Evolutionary conservation across 1,140 invertebrate genomes (phyloP), one percentile per base, ranked within the genome.

Genomic region (Penaeus vannamei): DNA sequence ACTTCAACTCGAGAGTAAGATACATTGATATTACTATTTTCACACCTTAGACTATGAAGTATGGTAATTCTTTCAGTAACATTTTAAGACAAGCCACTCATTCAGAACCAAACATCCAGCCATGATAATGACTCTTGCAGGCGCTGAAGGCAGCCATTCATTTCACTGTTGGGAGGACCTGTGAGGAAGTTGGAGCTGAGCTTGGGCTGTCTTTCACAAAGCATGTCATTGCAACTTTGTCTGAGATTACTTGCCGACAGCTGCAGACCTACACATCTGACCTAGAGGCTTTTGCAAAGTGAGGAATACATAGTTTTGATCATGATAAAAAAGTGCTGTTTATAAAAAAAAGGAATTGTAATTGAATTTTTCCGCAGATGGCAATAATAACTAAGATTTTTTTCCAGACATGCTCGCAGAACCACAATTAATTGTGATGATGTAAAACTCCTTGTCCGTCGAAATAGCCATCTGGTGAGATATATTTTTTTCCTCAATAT

Each of bases 251-350:
- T 17, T 29, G 22, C 72, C 22, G 53, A 61, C 85, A 86, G n/a
- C 60, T 86, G 22, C 53, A 86, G 36, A 62, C 60, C 3, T 86
- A 86, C 32, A 17, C 76, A 5, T 1, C 12, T 32, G 85, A 86
- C 42, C 60, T 86, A 12, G 85, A 86, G 62, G 85, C 85, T 20
- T 86, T 86, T 80, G n/a, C 85, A 23, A 86, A 86, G 85, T 86
- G 60, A 10, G 84, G 23, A 20, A n/a, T 76, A 22, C n/a, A 29
- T 5, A 32, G n/a, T 10, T 76, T 76, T 17, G 19, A 19, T 26
- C 7, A 29, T 72, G 0, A 32, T 26, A 32, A n/a, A 14, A 5
- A 76, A 76, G 1, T 32, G 4, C 14, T 20, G 0, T 76, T 76
- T 76, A 2, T 76, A 66, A 26, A 17, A 66, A 66, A 22, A n/a